Evolutionary conservation across 2,888 invertebrate genomes (phyloP).

Genomic region (Eupithecia tripunctaria): DNA sequence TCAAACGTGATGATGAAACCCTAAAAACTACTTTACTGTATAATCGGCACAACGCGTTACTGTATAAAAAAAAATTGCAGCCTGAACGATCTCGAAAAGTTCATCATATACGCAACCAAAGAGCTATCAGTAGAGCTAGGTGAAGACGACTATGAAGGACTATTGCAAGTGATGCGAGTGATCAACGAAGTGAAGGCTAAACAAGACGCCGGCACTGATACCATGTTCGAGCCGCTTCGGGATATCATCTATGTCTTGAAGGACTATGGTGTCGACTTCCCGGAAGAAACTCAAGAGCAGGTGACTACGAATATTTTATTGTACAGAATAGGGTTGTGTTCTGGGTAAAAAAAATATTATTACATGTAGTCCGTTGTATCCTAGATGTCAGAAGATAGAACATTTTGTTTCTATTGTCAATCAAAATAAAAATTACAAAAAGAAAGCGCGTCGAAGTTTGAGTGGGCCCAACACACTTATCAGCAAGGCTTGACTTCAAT

Average conservation of each 20-base stretch:
- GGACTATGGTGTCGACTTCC: slow-evolving; percentile 94
- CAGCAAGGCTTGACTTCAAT: too few relatives aligned
- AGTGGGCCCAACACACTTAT: too few relatives aligned
- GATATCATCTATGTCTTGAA: slow-evolving; percentile 93
- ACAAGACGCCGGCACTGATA: slow-evolving; percentile 87
- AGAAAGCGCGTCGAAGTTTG: too few relatives aligned
- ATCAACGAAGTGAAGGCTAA: slow-evolving; percentile 92
- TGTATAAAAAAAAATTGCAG: neutral
- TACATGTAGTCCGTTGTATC: too few relatives aligned
- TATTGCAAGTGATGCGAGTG: slow-evolving; percentile 93
- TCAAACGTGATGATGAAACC: too few relatives aligned
- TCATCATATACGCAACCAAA: slow-evolving; percentile 89
- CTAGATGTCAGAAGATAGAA: too few relatives aligned
- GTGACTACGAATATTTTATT: slow-evolving; percentile 63
- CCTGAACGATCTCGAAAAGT: slow-evolving; percentile 89
- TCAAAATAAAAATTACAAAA: too few relatives aligned
- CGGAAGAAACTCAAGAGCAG: slow-evolving; percentile 90
- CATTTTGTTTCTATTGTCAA: too few relatives aligned
- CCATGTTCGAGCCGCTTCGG: slow-evolving; percentile 95
- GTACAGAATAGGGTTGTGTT: too few relatives aligned
- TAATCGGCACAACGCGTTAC: neutral
- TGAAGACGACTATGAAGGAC: slow-evolving; percentile 94
- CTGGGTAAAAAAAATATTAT: too few relatives aligned
- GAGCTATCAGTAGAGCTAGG: slow-evolving; percentile 89
- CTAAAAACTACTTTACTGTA: neutral